Base-by-base conservation (phyloP, 2,888 invertebrate species). In the Troides aeacus region DNA sequence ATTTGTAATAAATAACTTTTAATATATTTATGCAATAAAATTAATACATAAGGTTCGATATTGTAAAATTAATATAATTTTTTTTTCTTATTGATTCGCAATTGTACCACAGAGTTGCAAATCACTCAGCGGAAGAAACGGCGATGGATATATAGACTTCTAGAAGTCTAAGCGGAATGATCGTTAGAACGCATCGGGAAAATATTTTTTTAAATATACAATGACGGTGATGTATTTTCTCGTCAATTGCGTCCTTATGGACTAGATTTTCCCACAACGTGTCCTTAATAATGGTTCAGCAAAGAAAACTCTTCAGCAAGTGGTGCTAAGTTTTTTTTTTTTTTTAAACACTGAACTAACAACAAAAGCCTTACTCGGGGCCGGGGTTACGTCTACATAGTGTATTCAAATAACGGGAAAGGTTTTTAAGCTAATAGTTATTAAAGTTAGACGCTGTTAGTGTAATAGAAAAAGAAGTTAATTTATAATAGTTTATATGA, bases 101-200 rank as follows among this genome's bases (percentile, higher is more conserved):
- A 15, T 24, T 58, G 36, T 23, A 74, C 83, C 82, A 82, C 82
- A 83, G 79, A 78, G 76, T 73, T 80, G 81, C 80, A 73, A 66
- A 2, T 30, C 53, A 71, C 64, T 72, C 84, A 85, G 81, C 78
- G 80, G 84, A 81, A 79, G 83, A 80, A 77, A 84, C 87, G 87
- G 82, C 81, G 79, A 85, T 87, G 89, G 84, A 86, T 10, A 39
- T 76, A 75, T 78, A 83, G 84, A 87, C 84, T 79, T 86, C 84
- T 88, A 87, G 78, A 82, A 82, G 85, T 89, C 89, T 83, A 90
- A 89, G 90, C 91, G 78, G 83, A 86, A 85, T 77, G 77, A 71
- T 73, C 74, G 74, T 81, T 76, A 81, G 83, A 86, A 87, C 86
- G 81, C 84, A 84, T 84, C 78, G 85, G 88, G 87, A 84, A 87